phyloP scores from a whole-genome alignment of 2,113 vertebrate species.

The Leptobrachium leishanense region DNA sequence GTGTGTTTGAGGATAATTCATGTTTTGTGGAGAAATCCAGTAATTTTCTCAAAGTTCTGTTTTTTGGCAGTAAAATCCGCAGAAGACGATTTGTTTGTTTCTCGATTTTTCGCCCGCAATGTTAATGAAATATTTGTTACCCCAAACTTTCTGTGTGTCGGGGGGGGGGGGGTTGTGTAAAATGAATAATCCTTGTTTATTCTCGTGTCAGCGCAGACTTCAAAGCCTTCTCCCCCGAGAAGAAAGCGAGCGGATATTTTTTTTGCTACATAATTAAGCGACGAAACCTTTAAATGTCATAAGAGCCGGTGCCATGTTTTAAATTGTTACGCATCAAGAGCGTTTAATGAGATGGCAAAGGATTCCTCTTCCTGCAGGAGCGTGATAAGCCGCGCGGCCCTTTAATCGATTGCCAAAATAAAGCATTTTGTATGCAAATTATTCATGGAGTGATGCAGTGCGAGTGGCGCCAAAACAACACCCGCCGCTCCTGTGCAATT shows the following conservation, averaged over 20 bases:
- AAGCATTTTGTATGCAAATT: constrained; percentile 99
- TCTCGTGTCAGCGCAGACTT: constrained; percentile 98
- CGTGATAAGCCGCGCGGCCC: constrained; percentile 98
- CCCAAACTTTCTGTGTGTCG: constrained; percentile 26
- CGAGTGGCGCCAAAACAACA: constrained; percentile 87
- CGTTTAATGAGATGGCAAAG: constrained; percentile 99
- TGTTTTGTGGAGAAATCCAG: too few species aligned
- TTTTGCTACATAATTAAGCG: constrained; percentile 99
- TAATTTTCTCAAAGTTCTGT: too few species aligned
- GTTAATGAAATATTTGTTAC: neutral
- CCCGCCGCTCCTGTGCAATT: constrained; percentile 95
- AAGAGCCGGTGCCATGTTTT: constrained; percentile 98
- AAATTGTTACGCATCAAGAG: constrained; percentile 99
- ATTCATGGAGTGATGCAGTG: constrained; percentile 98
- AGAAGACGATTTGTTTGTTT: neutral
- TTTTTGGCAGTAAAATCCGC: neutral
- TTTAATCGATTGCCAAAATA: constrained; percentile 99
- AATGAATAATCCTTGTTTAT: constrained; percentile 74
- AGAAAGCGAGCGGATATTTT: constrained; percentile 98
- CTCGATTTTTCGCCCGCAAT: neutral
- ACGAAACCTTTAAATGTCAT: constrained; percentile 99
- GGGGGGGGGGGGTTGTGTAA: constrained; percentile 62
- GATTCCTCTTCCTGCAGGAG: constrained; percentile 96
- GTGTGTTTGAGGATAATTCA: too few species aligned
- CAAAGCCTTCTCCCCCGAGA: constrained; percentile 97